Evolutionary conservation across 2,888 invertebrate genomes (phyloP).

Genomic region (Hypena proboscidalis): DNA sequence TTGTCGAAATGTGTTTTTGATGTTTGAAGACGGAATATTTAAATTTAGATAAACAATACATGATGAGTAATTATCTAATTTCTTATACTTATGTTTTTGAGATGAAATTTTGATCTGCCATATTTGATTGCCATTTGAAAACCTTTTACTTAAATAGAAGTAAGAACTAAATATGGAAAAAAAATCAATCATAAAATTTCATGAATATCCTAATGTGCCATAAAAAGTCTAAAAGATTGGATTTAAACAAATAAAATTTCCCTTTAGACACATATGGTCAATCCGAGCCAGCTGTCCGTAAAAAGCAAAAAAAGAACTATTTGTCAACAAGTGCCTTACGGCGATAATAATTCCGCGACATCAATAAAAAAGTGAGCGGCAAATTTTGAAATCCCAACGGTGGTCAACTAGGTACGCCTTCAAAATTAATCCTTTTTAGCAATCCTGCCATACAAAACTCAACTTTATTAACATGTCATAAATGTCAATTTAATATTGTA

Average conservation of each 20-base stretch:
- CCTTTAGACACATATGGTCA: not conserved
- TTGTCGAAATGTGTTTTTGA: not conserved
- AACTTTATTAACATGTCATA: slow-evolving; percentile 23
- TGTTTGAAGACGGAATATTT: too few relatives aligned
- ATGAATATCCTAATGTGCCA: too few relatives aligned
- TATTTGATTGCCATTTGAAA: too few relatives aligned
- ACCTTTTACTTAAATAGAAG: too few relatives aligned
- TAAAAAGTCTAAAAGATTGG: too few relatives aligned
- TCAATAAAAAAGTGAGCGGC: slow-evolving; percentile 77
- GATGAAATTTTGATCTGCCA: too few relatives aligned
- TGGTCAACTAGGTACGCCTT: slow-evolving; percentile 81
- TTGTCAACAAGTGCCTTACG: slow-evolving; percentile 61
- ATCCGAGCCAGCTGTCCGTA: not conserved
- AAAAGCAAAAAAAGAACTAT: slow-evolving; percentile 50
- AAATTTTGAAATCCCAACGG: slow-evolving; percentile 77
- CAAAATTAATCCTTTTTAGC: slow-evolving; percentile 77
- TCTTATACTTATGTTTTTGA: too few relatives aligned
- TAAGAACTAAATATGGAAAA: too few relatives aligned
- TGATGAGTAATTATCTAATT: too few relatives aligned
- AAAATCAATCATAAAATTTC: too few relatives aligned
- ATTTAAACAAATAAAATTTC: too few relatives aligned
- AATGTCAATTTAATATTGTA: slow-evolving; percentile 29
- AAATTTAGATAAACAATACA: too few relatives aligned
- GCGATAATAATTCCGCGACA: slow-evolving; percentile 73
- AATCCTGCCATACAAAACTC: slow-evolving; percentile 30